Base-by-base conservation (phyloP, 2,888 invertebrate genomes). In the Cosmia trapezina region DNA sequence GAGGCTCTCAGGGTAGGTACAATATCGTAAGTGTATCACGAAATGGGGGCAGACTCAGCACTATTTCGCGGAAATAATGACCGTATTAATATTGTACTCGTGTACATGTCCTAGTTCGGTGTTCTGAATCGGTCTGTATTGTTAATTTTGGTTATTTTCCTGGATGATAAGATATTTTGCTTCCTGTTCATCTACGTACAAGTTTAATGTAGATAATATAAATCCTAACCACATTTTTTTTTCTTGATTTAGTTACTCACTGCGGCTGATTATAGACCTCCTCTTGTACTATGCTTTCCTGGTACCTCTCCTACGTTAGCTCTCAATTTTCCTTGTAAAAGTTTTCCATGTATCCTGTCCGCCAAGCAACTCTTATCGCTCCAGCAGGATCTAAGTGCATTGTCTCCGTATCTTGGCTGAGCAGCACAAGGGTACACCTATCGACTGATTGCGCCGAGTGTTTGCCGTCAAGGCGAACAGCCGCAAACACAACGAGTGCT, bases 401-500 rank as follows among this genome's bases (percentile, higher is more conserved):
- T 83, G 86, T 83, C 79, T 84, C 54, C 43, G 67, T 79, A 78
- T 78, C 73, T 66, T 75, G 78, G 78, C 51, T 59, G 69, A 53
- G 14, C 68, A 82, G 70, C 66, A 63, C 86, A 86, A 86, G 85
- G 83, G 78, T 80, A 75, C 73, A 73, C 76, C 73, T 78, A 85
- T 83, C 86, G 86, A 80, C 86, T 83, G 86, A 86, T 86, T 80
- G 70, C 69, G 71, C 28, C 49, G 45, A 86, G 85, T 86, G 82
- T 80, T 86, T 83, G 65, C 74, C 62, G 65, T 74, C 84, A 80
- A 83, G 85, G 83, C 77, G 68, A 72, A 47, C 59, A 51, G 73
- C 63, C 62, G 62, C 68, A 82, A 76, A 83, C 83, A 85, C 76
- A 33, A 64, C 62, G 45, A 62, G 66, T 83, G 70, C 75, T 85